Evolutionary conservation across 2,888 invertebrate genomes (phyloP), one percentile per base, ranked within the genome.

Genomic region (Magallana nippona): DNA sequence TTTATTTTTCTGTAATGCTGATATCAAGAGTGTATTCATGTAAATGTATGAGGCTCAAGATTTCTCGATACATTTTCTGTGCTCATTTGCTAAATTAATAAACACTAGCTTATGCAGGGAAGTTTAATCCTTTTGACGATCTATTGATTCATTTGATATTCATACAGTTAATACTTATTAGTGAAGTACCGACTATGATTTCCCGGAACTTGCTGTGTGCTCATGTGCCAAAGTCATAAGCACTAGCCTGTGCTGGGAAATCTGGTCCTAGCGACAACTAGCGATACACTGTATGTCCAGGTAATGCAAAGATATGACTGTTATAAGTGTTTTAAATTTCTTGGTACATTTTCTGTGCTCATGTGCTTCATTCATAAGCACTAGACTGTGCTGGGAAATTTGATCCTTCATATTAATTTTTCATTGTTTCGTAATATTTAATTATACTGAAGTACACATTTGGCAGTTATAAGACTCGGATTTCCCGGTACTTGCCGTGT

Each of bases 241-340:
- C 71, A 71, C 71, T 71, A 71, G 71, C 27, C 71, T 71, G 10
- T 71, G 71, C 27, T 27, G 27, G 15, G 71, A 71, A 27, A 71
- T 8, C 44, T 8, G 44, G 44, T 8, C 44, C 44, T 44, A 44
- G 44, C 44, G 44, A 44, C 44, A 44, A 44, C 44, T 44, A 44
- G 8, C 8, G 0, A 44, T 44, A 5, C 44, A 44, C 2, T 44
- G n/a, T 60, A n/a, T 17, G n/a, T 15, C n/a, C n/a, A 17, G n/a
- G 3, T 60, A 8, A 15, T 1, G n/a, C n/a, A 3, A n/a, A 0
- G 15, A 60, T n/a, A 60, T n/a, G 3, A 60, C 1, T n/a, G 8
- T n/a, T 3, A n/a, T 44, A 5, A 44, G 0, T 60, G 17, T n/a
- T 13, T 22, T 3, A 0, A 27, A 22, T 11, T 63, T 63, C 22